Base-by-base conservation (phyloP, 2,888 invertebrate species). In the Sinohyriopsis cumingii region DNA sequence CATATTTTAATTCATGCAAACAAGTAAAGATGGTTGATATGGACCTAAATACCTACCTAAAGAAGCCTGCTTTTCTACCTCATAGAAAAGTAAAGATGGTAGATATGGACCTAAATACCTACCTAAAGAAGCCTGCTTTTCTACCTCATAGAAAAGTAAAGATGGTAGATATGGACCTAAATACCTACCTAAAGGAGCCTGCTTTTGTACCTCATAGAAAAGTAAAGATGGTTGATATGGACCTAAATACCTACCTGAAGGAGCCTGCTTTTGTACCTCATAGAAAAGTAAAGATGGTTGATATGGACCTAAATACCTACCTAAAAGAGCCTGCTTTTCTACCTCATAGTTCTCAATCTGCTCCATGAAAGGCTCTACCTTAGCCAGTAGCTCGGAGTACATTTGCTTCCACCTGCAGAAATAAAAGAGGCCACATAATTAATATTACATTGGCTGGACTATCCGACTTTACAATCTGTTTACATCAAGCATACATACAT, bases 281-380 rank as follows among this genome's bases (percentile, higher is more conserved):
- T 89, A 92, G 1, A n/a, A n/a, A n/a, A 33, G 7, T 33, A 33
- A 12, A 12, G 57, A 57, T 57, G 57, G 22, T 24, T 33, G 9
- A 33, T 33, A 33, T 7, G 9, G 9, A 9, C 9, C 9, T 33
- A 33, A 33, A 33, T 33, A 33, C 57, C 89, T 75, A 68, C 91
- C 84, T 18, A 89, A 83, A 6, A 92, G 86, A 1, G 85, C 80
- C 20, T 85, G 82, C 56, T 89, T 88, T 76, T 93, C 92, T 59
- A 85, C 72, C 80, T 92, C 91, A 82, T 89, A 92, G 1, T 88
- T 87, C 80, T 92, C 90, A 59, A 92, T 79, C 80, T 92, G 92
- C 18, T 91, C 90, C 75, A 82, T 79, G 78, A 89, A 89, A 7
- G 90, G 89, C 62, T 82, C 86, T 6, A 90, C 86, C 65, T 86